Conservation (phyloP, 2,888 invertebrate species). For the Lasius platythorax region DNA sequence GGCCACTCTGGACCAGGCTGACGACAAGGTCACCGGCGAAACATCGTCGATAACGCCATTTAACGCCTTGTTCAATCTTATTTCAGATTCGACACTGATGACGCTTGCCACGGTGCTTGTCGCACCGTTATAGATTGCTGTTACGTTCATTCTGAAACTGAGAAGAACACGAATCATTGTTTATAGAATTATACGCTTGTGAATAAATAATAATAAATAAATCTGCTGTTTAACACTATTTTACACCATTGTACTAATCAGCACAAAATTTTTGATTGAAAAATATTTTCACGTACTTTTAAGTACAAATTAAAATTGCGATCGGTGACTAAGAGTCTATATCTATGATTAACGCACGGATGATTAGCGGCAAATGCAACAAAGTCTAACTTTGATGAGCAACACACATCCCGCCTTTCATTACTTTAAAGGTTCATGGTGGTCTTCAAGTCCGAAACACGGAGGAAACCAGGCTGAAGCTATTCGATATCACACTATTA, state of each 20-base stretch:
- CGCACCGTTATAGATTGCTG: constrained; percentile 59
- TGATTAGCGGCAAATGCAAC: constrained; percentile 28
- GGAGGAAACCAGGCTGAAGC: constrained; percentile 53
- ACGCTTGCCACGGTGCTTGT: constrained; percentile 72
- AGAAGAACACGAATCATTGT: neutral
- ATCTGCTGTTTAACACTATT: neutral
- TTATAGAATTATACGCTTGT: neutral
- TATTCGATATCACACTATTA: constrained; percentile 61
- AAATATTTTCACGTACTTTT: neutral
- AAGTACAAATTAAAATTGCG: neutral
- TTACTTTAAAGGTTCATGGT: constrained; percentile 37
- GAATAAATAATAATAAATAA: neutral
- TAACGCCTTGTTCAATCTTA: constrained; percentile 76
- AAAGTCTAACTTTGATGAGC: constrained; percentile 29
- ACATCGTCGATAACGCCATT: constrained; percentile 82
- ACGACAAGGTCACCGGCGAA: constrained; percentile 90
- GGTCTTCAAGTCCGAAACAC: constrained; percentile 39
- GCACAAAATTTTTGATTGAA: neutral
- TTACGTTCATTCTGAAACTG: constrained; percentile 75
- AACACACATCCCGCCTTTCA: constrained; percentile 18
- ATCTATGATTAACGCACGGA: neutral
- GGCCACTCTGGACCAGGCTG: constrained; percentile 90
- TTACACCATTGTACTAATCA: neutral
- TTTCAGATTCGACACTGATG: constrained; percentile 72
- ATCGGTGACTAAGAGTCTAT: neutral